Percentiles rank a stretch among this genome's conserved stretches.
Evolutionary conservation across 1,140 invertebrate genomes (phyloP).

Genomic region (Leptinotarsa texana): DNA sequence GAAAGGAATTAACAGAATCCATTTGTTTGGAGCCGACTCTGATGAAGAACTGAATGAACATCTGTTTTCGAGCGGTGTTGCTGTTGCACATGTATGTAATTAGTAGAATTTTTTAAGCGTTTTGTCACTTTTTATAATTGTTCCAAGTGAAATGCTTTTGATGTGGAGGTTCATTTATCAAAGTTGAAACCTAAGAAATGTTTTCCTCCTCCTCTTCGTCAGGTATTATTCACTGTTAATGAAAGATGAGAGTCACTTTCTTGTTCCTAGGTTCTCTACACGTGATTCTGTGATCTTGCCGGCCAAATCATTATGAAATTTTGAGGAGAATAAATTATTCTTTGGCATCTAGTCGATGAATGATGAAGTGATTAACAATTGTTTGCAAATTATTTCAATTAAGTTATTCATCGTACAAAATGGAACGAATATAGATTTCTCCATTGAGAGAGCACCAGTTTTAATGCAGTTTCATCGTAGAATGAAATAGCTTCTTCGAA

Average conservation of each 20-base stretch:
- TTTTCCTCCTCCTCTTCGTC: background rate
- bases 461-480: no score
- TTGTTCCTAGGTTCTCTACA: background rate
- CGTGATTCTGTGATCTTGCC: no score
- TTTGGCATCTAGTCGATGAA: no score
- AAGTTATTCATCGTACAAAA: no score
- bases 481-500: no score
- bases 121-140: conserved; percentile 30
- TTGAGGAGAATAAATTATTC: no score
- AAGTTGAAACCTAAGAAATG: conserved; percentile 1
- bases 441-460: no score
- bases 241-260: background rate
- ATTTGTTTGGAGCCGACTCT: background rate
- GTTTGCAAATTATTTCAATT: no score
- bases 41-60: conserved; percentile 11
- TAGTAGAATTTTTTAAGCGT: conserved; percentile 31
- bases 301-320: no score
- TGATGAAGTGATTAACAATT: no score
- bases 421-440: no score
- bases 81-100: conserved; percentile 31
- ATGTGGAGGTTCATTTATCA: conserved; percentile 21
- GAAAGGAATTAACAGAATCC: no score
- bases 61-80: conserved; percentile 22
- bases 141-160: conserved; percentile 24
- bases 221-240: background rate